Conservation (phyloP, 2,113 vertebrate species). For the Ceratotherium simum region DNA sequence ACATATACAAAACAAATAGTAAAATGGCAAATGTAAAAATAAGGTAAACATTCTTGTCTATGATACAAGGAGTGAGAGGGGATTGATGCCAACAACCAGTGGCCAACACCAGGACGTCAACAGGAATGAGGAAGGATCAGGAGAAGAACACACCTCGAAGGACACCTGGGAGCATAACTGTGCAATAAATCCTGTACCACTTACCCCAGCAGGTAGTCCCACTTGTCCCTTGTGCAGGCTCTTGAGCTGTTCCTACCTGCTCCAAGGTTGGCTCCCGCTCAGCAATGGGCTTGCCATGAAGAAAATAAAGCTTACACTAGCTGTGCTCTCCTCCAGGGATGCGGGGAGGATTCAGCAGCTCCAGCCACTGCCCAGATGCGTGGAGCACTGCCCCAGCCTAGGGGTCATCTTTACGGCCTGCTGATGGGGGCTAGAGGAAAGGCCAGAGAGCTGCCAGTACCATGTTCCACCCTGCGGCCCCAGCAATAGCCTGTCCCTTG, state of each 20-base stretch:
- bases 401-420: neutral
- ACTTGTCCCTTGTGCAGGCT: neutral
- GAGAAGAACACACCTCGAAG: too few species aligned
- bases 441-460: rapidly evolving
- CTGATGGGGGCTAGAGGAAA: neutral
- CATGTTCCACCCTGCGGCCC: neutral
- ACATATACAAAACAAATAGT: neutral
- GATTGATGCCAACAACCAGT: too few species aligned
- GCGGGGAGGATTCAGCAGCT: too few species aligned
- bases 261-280: neutral
- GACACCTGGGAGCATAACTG: neutral
- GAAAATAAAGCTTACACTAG: neutral
- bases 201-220: neutral
- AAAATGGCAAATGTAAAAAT: neutral
- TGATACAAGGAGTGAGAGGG: neutral
- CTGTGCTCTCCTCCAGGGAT: neutral
- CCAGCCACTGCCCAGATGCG: neutral
- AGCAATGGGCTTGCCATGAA: neutral
- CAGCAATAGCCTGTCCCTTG: neutral
- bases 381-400: too few species aligned
- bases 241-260: neutral
- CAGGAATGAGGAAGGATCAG: neutral
- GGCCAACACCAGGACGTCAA: too few species aligned
- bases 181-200: neutral
- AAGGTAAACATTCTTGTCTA: neutral